Percentiles rank a stretch among this genome's conserved stretches.
These are phyloP conservation scores for Callionymus lyra DNA, from an alignment of 2,113 vertebrate genomes.

Conservation along the genomic window DNA sequence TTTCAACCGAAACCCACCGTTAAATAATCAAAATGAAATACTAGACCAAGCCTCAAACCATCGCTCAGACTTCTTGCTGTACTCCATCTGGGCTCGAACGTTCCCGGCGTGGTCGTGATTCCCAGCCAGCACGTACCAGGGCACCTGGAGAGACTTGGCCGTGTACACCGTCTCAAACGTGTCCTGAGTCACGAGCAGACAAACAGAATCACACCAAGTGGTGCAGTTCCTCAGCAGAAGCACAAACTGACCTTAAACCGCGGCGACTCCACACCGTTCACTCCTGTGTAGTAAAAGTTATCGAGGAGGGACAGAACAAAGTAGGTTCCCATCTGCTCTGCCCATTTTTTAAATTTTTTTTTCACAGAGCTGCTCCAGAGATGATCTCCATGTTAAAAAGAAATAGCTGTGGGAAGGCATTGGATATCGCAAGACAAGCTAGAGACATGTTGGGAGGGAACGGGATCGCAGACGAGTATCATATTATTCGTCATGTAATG, in stretches of 20 bases:
- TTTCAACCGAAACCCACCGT: too few relatives aligned
- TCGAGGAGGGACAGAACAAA: conserved; percentile 85
- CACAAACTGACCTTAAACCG: conserved; percentile 74
- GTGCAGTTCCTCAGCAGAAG: not conserved
- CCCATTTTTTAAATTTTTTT: too few relatives aligned
- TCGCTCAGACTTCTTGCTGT: conserved; percentile 70
- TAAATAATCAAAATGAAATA: too few relatives aligned
- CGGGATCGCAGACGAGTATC: conserved; percentile 82
- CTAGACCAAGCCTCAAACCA: conserved; percentile 63
- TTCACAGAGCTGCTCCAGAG: conserved; percentile 72
- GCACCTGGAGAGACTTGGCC: conserved; percentile 67
- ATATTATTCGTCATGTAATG: conserved; percentile 82
- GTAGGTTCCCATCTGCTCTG: conserved; percentile 69
- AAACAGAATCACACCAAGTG: not conserved
- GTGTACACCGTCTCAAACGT: conserved; percentile 82
- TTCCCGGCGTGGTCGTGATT: conserved; percentile 88
- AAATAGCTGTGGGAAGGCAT: conserved; percentile 85
- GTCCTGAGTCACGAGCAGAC: conserved; percentile 53
- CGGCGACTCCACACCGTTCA: conserved; percentile 71
- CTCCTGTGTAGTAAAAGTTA: conserved; percentile 89
- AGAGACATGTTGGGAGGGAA: conserved; percentile 90
- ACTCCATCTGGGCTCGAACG: conserved; percentile 81
- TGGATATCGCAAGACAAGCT: conserved; percentile 80
- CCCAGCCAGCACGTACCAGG: conserved; percentile 85
- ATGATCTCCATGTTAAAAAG: conserved; percentile 90